Evolutionary conservation across 2,113 vertebrate species (phyloP).

Genomic region (Pimephales promelas): DNA sequence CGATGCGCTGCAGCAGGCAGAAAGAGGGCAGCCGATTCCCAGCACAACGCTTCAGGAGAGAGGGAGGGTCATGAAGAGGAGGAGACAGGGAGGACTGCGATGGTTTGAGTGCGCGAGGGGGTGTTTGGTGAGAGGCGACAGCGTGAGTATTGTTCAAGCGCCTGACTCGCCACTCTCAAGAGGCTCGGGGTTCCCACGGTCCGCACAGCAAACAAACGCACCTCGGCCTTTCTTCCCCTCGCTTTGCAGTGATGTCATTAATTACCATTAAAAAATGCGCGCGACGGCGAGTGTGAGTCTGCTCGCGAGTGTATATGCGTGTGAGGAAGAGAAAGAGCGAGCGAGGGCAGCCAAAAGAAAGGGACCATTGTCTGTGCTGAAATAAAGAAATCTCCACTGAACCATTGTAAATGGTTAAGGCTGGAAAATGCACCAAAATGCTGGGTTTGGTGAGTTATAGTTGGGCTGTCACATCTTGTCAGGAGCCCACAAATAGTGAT

Average conservation of each 20-base stretch:
- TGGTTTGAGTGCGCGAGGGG: conserved; percentile 69
- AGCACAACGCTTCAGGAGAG: conserved; percentile 49
- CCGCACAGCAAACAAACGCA: conserved; percentile 79
- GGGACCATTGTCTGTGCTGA: conserved; percentile 78
- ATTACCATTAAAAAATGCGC: conserved; percentile 85
- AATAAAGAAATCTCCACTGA: conserved; percentile 95
- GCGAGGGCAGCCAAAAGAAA: conserved; percentile 65
- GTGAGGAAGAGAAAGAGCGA: conserved; percentile 50
- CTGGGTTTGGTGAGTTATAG: conserved; percentile 75
- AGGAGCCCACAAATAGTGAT: conserved; percentile 78
- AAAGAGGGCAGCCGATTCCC: conserved; percentile 70
- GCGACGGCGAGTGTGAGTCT: conserved; percentile 69
- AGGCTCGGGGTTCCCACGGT: conserved; percentile 81
- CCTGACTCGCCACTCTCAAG: conserved; percentile 80
- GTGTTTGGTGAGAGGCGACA: conserved; percentile 80
- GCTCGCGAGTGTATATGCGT: conserved; percentile 37
- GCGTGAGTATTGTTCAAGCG: conserved; percentile 78
- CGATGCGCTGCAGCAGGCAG: conserved; percentile 55
- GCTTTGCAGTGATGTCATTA: conserved; percentile 80
- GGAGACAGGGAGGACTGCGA: conserved; percentile 55
- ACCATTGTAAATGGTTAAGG: conserved; percentile 91
- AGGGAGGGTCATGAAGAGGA: conserved; percentile 56
- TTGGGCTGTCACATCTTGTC: conserved; percentile 80
- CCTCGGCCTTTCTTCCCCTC: conserved; percentile 52
- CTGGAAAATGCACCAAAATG: conserved; percentile 82